phyloP scores from a whole-genome alignment of 2,113 vertebrate species.

The human (Homo sapiens) region DNA sequence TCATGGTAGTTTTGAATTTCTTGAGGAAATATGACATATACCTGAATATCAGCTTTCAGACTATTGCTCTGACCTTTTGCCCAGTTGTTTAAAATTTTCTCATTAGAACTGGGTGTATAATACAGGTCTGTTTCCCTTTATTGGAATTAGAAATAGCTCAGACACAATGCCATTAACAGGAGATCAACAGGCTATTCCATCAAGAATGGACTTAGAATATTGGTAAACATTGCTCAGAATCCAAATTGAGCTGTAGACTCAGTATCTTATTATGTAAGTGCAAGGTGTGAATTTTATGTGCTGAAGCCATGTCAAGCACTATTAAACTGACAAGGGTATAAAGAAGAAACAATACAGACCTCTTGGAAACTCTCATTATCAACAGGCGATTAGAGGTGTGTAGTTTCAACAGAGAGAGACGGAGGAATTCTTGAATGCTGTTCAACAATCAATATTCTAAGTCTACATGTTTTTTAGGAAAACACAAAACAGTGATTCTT shows the following conservation, averaged over 20 bases:
- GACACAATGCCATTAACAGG: background rate
- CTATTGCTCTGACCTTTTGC: background rate
- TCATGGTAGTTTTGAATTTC: background rate
- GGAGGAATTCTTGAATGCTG: background rate
- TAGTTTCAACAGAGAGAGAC: background rate
- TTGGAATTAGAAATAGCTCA: background rate
- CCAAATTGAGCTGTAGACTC: constrained; percentile 22
- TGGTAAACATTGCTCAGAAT: constrained; percentile 41
- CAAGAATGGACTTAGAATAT: background rate
- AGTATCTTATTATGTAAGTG: background rate
- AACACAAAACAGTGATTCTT: background rate
- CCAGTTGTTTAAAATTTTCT: background rate
- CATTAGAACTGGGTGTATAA: background rate
- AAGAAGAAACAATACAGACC: background rate
- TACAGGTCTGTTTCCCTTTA: background rate
- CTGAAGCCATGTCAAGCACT: background rate
- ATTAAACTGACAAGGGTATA: constrained; percentile 41
- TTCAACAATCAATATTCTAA: background rate
- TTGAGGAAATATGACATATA: background rate
- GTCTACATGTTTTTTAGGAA: background rate
- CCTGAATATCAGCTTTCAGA: background rate
- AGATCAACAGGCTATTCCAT: background rate
- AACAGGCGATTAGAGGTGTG: background rate
- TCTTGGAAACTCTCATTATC: constrained; percentile 19
- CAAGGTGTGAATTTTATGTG: constrained; percentile 43